Evolutionary conservation across 2,113 vertebrate genomes (phyloP), one percentile per base, ranked within the genome.

Genomic region (Chinchilla lanigera): DNA sequence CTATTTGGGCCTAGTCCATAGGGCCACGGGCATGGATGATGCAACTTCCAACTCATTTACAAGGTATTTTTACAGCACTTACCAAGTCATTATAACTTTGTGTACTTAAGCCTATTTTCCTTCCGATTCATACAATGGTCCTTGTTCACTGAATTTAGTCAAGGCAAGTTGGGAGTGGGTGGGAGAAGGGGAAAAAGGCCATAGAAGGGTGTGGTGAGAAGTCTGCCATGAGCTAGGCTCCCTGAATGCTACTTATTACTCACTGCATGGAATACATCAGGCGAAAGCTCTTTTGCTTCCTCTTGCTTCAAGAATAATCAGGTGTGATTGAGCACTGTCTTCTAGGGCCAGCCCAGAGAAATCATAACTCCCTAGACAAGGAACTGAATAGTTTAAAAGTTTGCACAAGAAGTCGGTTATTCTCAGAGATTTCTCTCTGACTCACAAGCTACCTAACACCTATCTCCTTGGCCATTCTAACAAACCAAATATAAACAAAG

Each of bases 61-160:
- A 56, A 60, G 87, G 65, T 90, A 95, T 92, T 97, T 97, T 97
- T 95, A 97, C 38, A 96, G 93, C 80, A 93, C 73, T 98, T 97
- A 96, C 89, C 91, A 97, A 96, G 89, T 97, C 93, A 96, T 97
- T 97, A 96, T 86, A 95, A 96, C 88, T 96, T 84, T 85, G 89
- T 96, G 82, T 56, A 93, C 90, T 97, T 97, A 96, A 97, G 95
- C 92, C 86, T 78, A 97, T 94, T 97, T 98, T 96, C 94, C 93
- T 98, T 97, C 96, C 91, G 26, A 97, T 80, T 94, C 80, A 95
- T 60, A 94, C 88, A 97, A 96, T 67, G 73, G 77, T 89, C 95
- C 95, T 92, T 90, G 87, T 97, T 97, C 87, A 91, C 30, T 89
- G 85, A 77, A 30, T 89, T 96, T 94, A 26, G 78, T 95, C 90